Conservation (phyloP, 37 sponge, comb jelly and placozoan genomes). For the Bolinopsis microptera region DNA sequence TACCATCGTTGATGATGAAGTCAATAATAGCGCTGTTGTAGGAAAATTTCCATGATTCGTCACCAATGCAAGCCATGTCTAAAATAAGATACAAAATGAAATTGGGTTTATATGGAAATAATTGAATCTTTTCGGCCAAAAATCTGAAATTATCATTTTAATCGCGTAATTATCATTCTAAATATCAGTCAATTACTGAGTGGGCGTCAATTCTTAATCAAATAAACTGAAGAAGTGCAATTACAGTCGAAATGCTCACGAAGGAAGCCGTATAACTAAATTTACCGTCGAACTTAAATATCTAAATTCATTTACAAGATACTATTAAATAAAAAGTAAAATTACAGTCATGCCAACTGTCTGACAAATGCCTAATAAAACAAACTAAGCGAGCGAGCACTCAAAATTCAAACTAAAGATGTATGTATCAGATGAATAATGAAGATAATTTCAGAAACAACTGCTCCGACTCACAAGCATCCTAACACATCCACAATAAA, state of each 20-base stretch:
- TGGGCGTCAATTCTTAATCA: too few species aligned
- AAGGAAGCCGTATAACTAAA: background rate
- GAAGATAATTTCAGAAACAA: too few species aligned
- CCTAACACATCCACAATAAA: too few species aligned
- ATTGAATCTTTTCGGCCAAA: background rate
- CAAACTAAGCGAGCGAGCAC: background rate
- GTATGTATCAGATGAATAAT: too few species aligned
- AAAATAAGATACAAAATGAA: background rate
- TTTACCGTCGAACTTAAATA: background rate
- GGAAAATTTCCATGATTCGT: conserved; percentile 8
- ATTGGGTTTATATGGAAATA: background rate
- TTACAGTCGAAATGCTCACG: background rate
- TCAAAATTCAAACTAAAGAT: too few species aligned
- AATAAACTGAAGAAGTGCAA: background rate
- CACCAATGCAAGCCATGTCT: conserved; percentile 19
- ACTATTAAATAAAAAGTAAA: background rate
- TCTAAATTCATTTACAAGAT: background rate
- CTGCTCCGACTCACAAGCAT: too few species aligned
- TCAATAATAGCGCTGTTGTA: conserved; percentile 49
- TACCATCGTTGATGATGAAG: conserved; percentile 60
- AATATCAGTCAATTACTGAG: background rate
- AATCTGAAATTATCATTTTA: background rate
- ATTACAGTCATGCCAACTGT: background rate
- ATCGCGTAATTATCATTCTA: background rate
- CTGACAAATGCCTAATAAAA: background rate